Base-by-base conservation (phyloP, 2,113 vertebrate species). In the Polypterus bichir region DNA sequence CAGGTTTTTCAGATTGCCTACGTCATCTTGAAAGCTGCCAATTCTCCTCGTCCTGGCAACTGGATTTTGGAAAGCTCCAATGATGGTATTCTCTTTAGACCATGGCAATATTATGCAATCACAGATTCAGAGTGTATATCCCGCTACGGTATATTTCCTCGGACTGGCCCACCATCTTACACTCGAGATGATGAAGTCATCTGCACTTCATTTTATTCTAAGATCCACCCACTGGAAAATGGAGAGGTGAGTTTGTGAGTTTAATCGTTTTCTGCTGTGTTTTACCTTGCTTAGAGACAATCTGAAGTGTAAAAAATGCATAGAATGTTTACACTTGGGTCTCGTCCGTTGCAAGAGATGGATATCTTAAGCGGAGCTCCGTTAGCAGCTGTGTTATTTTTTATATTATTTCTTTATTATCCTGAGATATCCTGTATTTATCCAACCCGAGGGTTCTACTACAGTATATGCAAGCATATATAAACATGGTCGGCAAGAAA, bases 1-100 rank as follows among this genome's bases (percentile, higher is more conserved):
- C 72, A 99, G 96, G 75, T 97, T 68, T 99, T 98, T 75, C 96
- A 99, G 82, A 87, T 98, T 9, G 95, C 96, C 0, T 99, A 99
- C 51, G 77, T 98, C 62, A 98, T 99, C 47, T 65, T 99, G 66
- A 99, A 99, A 72, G 92, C 94, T 57, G 94, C 96, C 6, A 98
- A 97, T 75, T 89, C 94, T 0, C 96, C 96, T 66, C 86, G 94
- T 3, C 96, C 96, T 62, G 96, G 96, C 64, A 99, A 98, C 59
- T 99, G 96, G 96, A 77, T 97, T 66, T 76, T 98, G 11, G 92
- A 98, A 68, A 91, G 89, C n/a, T 99, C 96, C 0, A 72, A 91
- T 55, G 93, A 97, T 48, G 86, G 91, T 0, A 72, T 81, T 45
- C 83, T 81, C 46, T 99, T 85, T 65, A 81, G 85, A 1, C 95